phyloP scores from a whole-genome alignment of 2,888 invertebrate species.

The Drosophila stalkeri region DNA sequence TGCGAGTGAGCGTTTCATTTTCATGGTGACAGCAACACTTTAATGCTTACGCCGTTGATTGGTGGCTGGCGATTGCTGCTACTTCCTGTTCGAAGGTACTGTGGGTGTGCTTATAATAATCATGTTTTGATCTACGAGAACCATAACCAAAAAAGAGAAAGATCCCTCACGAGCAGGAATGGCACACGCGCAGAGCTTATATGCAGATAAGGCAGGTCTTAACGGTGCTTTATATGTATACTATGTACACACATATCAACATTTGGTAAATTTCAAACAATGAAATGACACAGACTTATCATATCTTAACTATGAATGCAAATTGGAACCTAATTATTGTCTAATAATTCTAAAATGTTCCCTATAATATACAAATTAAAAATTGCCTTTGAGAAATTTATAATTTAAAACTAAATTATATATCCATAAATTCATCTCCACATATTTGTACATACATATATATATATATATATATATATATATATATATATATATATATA shows the following conservation, averaged over 20 bases:
- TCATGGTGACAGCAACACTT: conserved; percentile 72
- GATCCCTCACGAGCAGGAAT: conserved; percentile 37
- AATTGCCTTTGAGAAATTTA: no score
- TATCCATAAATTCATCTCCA: no score
- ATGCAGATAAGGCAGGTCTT: conserved; percentile 33
- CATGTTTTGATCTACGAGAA: conserved; percentile 41
- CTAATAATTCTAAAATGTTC: no score
- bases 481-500: neutral
- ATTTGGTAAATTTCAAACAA: neutral
- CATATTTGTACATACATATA: neutral
- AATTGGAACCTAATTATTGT: neutral
- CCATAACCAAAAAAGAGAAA: conserved; percentile 62
- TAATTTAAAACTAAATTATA: no score
- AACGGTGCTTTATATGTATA: conserved; percentile 26
- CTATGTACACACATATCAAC: no score
- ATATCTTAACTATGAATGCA: neutral
- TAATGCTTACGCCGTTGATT: conserved; percentile 58
- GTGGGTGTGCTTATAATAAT: conserved; percentile 69
- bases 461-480: neutral
- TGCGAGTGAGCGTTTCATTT: conserved; percentile 55
- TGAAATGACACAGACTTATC: neutral
- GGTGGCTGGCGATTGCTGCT: conserved; percentile 59
- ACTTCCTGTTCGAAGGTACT: conserved; percentile 72
- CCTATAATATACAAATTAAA: no score
- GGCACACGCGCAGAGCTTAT: conserved; percentile 3